Percentiles rank a stretch among this genome's conserved stretches.
These are phyloP conservation scores for Ischnura elegans DNA, from an alignment of 2,888 invertebrate species.

Conservation along the genomic window DNA sequence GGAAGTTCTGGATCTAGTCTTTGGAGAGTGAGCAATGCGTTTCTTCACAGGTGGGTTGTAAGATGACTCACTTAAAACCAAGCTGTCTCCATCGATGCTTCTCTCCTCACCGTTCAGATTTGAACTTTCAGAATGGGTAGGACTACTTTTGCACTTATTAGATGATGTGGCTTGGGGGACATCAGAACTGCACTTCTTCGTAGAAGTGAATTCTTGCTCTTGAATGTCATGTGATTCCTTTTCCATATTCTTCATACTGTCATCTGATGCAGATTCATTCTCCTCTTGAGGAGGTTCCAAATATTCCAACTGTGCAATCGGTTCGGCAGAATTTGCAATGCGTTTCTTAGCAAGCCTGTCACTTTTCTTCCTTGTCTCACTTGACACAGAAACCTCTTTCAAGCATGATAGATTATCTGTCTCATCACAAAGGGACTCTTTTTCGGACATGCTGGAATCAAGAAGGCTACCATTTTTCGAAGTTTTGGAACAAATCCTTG, in stretches of 20 bases:
- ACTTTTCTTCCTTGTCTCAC: background rate
- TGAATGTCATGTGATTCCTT: too few relatives aligned
- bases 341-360: background rate
- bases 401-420: background rate
- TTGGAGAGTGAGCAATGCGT: slow-evolving; percentile 28
- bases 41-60: background rate
- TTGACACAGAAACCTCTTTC: background rate
- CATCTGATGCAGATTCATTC: too few relatives aligned
- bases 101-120: background rate
- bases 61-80: background rate
- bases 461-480: background rate
- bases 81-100: background rate
- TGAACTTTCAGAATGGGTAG: too few relatives aligned
- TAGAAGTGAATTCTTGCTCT: too few relatives aligned
- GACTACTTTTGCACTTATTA: too few relatives aligned
- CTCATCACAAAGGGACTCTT: background rate
- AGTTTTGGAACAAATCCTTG: background rate
- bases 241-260: background rate
- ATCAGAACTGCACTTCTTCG: too few relatives aligned
- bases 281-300: too few relatives aligned
- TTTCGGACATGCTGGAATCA: background rate
- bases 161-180: background rate
- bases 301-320: background rate
- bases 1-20: background rate
- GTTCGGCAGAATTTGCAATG: background rate